Percentiles rank a stretch among this genome's conserved stretches.
These are phyloP conservation scores for Gallinago undulata DNA, from an alignment of 2,113 vertebrate genomes.

Conservation along the genomic window DNA sequence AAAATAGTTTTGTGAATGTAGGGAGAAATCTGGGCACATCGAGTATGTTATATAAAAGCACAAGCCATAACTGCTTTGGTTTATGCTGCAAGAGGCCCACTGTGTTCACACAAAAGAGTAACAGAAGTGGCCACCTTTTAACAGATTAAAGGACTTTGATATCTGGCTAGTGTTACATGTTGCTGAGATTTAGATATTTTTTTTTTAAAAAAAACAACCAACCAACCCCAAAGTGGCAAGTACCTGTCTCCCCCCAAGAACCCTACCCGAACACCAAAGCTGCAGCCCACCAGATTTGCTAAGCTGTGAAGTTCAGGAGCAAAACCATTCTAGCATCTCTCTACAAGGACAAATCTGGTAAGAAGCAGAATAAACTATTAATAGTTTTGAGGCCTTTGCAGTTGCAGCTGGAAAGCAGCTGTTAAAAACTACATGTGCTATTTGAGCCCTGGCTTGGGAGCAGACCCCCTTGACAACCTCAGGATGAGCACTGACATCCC, in stretches of 20 bases:
- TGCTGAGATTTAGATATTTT: not conserved
- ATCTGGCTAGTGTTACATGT: not conserved
- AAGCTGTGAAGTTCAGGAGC: not conserved
- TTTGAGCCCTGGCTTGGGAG: not conserved
- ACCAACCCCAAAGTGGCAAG: not conserved
- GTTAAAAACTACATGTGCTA: too few relatives aligned
- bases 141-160: not conserved
- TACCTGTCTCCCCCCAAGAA: not conserved
- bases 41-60: not conserved
- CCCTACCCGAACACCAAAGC: not conserved
- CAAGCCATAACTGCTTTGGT: not conserved
- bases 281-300: not conserved
- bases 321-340: not conserved
- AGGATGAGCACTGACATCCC: not conserved
- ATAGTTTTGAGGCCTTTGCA: not conserved
- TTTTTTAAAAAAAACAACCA: not conserved
- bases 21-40: not conserved
- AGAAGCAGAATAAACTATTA: not conserved
- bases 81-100: not conserved
- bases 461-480: not conserved
- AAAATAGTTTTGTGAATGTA: not conserved
- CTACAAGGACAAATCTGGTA: not conserved
- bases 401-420: not conserved
- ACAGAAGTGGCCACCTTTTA: not conserved
- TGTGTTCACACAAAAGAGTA: not conserved